Percentiles rank a stretch among this genome's conserved stretches.
These are phyloP conservation scores for Toxonevra muliebris DNA, from an alignment of 2,888 invertebrate genomes.

Conservation along the genomic window DNA sequence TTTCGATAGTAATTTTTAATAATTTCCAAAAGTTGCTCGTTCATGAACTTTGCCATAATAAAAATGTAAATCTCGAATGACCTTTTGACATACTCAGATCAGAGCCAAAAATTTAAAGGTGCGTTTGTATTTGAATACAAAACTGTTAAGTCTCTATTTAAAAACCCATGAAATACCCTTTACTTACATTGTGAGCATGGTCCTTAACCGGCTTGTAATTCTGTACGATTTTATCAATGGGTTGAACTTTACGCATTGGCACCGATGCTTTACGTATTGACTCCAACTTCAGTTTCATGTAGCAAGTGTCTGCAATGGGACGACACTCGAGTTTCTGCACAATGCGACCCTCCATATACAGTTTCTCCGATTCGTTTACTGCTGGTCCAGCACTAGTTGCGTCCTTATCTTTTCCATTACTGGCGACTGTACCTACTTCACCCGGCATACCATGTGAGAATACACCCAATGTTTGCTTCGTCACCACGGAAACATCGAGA, in stretches of 20 bases:
- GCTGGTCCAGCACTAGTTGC: conserved; percentile 64
- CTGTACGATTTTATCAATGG: conserved; percentile 86
- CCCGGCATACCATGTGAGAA: conserved; percentile 81
- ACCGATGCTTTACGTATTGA: conserved; percentile 87
- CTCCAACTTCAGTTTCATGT: conserved; percentile 90
- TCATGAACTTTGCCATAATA: too few relatives aligned
- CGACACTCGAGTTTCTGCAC: conserved; percentile 96
- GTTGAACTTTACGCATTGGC: conserved; percentile 86
- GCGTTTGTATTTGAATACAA: too few relatives aligned
- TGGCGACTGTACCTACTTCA: conserved; percentile 36
- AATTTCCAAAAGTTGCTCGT: too few relatives aligned
- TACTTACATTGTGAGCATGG: conserved; percentile 88
- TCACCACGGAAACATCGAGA: conserved; percentile 89
- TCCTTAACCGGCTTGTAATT: conserved; percentile 93
- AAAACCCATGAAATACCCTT: too few relatives aligned
- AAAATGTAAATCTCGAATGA: too few relatives aligned
- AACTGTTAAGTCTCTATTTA: too few relatives aligned
- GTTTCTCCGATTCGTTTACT: conserved; percentile 76
- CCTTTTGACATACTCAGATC: too few relatives aligned
- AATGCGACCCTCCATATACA: conserved; percentile 92
- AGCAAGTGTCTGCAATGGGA: conserved; percentile 86
- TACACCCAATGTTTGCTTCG: conserved; percentile 90
- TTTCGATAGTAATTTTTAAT: too few relatives aligned
- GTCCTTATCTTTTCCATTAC: conserved; percentile 58
- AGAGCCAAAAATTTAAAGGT: too few relatives aligned